Base-by-base conservation (phyloP, 2,113 vertebrate genomes). In the Petrocephalus microphthalmus region DNA sequence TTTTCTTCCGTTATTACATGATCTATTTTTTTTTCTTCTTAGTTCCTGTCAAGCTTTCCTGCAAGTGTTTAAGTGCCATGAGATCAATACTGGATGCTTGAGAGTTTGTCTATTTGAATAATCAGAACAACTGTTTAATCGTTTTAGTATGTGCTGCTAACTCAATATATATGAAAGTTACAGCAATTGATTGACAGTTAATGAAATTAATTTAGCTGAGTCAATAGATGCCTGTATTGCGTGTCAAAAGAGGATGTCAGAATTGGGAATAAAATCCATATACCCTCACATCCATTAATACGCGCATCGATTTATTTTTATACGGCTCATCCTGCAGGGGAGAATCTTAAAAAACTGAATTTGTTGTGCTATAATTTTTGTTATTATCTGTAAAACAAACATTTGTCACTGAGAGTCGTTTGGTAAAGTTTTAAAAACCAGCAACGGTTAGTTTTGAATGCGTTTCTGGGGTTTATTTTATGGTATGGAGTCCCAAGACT, bases 51-150 rank as follows among this genome's bases (percentile, higher is more conserved):
- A 19, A 20, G 56, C 17, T 22, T 57, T 57, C 37, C 37, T 45
- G 60, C 4, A 0, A 51, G 42, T 51, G 42, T 42, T 51, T 15
- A 87, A 49, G 54, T 7, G 11, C 19, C 15, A 57, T 86, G 54
- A 7, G 13, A 87, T 25, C 7, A 6, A 22, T 87, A 78, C 11
- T 29, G 25, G 1, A 33, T 49, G 47, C 64, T 52, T 71, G 22
- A 20, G n/a, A 87, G 51, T 11, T 15, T 87, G n/a, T 87, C 49
- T 71, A 78, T 78, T 37, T 37, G 47, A 78, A 53, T 74, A 87
- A 78, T 78, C 15, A 87, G 51, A 78, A 47, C 56, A 87, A 64
- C 37, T 22, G 25, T 71, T 87, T 81, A 33, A 25, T 78, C 49
- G 19, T 37, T 29, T 78, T 71, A 87, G 49, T 10, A 87, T 78